Conservation (phyloP, 2,797 vertebrate genomes). For the Rhinoraja longicauda region DNA sequence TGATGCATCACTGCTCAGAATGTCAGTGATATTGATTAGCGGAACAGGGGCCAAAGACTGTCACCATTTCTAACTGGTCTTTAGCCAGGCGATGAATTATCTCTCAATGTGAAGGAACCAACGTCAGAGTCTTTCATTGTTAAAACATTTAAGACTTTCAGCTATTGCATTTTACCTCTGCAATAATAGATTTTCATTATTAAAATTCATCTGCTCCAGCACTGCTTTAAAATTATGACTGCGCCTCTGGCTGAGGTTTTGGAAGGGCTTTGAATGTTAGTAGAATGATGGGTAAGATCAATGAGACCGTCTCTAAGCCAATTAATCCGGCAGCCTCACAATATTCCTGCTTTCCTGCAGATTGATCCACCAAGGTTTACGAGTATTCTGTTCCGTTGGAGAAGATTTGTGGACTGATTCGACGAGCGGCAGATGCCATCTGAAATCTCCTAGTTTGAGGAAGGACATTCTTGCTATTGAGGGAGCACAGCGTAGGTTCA, state of each 20-base stretch:
- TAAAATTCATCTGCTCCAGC: neutral
- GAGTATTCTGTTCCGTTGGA: slow-evolving; percentile 57
- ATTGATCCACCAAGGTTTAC: slow-evolving; percentile 58
- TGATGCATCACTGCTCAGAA: neutral
- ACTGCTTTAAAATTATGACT: no score
- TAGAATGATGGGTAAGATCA: neutral
- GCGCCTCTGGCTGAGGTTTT: neutral
- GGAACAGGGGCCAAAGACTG: neutral
- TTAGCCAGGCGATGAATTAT: neutral
- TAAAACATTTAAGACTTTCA: neutral
- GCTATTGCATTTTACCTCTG: neutral
- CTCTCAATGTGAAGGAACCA: neutral
- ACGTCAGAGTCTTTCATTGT: neutral
- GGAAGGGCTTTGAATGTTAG: neutral
- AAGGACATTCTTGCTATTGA: no score
- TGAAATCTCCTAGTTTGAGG: slow-evolving; percentile 38
- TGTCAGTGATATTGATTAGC: neutral
- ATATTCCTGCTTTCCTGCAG: slow-evolving; percentile 51
- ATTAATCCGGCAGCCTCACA: slow-evolving; percentile 39
- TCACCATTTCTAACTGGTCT: neutral
- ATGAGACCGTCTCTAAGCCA: neutral
- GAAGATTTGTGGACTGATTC: slow-evolving; percentile 54
- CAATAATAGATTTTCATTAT: neutral
- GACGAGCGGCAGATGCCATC: slow-evolving; percentile 60
- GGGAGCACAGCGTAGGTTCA: no score